These are phyloP conservation scores for Podiceps cristatus DNA, from an alignment of 2,113 vertebrate genomes.

Conservation along the genomic window DNA sequence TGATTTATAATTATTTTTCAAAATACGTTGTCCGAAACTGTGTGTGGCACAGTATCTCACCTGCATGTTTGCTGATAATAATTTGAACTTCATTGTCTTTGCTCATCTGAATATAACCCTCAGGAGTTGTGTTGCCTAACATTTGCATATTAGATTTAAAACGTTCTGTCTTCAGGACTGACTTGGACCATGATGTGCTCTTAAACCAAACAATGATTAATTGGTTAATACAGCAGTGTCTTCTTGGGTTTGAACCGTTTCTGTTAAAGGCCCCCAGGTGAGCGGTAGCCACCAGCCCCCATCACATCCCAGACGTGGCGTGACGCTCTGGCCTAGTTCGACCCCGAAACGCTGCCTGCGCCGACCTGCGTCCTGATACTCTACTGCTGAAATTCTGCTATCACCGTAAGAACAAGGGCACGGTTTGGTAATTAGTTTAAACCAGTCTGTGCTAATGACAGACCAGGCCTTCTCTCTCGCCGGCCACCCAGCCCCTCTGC, in stretches of 20 bases:
- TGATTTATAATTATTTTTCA: not conserved
- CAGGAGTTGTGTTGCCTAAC: not conserved
- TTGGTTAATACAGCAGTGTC: not conserved
- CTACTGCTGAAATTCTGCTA: not conserved
- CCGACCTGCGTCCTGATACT: not conserved
- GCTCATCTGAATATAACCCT: not conserved
- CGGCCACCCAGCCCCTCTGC: not conserved
- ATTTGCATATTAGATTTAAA: not conserved
- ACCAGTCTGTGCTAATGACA: not conserved
- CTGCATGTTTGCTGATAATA: not conserved
- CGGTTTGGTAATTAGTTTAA: not conserved
- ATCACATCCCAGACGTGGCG: accelerated
- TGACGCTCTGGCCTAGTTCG: not conserved
- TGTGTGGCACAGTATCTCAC: not conserved
- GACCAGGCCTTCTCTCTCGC: not conserved
- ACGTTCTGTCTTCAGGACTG: not conserved
- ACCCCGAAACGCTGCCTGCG: not conserved
- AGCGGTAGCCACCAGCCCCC: not conserved
- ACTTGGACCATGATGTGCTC: not conserved
- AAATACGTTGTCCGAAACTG: not conserved
- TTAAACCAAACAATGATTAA: not conserved
- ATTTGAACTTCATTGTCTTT: not conserved
- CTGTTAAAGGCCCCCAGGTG: not conserved
- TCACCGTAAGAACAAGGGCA: not conserved
- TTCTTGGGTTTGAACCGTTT: not conserved